Base-by-base conservation (phyloP, 2,888 invertebrate genomes). In the Copidosoma aretas region DNA sequence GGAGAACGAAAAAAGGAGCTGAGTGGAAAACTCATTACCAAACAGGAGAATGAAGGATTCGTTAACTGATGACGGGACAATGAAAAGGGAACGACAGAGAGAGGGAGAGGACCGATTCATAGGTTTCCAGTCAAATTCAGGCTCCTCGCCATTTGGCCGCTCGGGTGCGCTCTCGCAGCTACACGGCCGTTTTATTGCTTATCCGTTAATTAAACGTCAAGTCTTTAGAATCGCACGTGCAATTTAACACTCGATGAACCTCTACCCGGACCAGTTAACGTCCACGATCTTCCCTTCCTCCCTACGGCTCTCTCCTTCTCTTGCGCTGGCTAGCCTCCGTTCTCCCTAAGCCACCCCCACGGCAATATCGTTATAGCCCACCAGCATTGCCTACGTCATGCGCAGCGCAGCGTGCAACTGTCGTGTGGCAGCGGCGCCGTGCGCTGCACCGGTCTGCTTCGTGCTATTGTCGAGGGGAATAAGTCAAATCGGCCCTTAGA, bases 141-240 rank as follows among this genome's bases (percentile, higher is more conserved):
- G 56, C 71, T 65, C 60, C 59, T 61, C 67, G 17, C 60, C 54
- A 58, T 68, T 65, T 60, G 21, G 43, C 43, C 14, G 43, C 43
- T 17, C 46, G 68, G 68, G 43, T n/a, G n/a, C n/a, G n/a, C n/a
- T n/a, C n/a, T n/a, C 64, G 56, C 32, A 32, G 32, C 32, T 5
- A 8, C 32, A 32, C 51, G 57, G 60, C 54, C 61, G 63, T 71
- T 71, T 71, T 71, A 71, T 71, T 71, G 66, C 71, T 71, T 68
- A 71, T 68, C 68, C 71, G 71, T 71, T 71, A 71, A 71, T 71
- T 71, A 71, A 71, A 71, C 68, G 71, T 68, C 66, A 68, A 63
- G 66, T 64, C 71, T 65, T 71, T 71, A 68, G 68, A 60, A 71
- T 66, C 53, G 68, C 66, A 71, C 68, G 71, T 71, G 64, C 68